phyloP scores from a whole-genome alignment of 2,113 vertebrate genomes.

The Chlamydotis undulata region DNA sequence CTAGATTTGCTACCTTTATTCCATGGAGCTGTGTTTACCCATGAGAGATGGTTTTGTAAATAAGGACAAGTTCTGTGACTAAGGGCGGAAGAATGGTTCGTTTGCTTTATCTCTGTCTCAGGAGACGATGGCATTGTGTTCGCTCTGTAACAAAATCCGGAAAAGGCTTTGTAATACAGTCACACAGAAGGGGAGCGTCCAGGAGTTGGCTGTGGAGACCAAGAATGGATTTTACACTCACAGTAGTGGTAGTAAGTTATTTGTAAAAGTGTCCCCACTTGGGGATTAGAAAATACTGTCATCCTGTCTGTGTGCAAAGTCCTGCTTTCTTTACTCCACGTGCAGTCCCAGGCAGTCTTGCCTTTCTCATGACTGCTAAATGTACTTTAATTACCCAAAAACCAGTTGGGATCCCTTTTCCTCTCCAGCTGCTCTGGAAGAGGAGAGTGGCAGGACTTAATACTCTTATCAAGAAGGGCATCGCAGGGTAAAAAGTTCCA shows the following conservation, averaged over 20 bases:
- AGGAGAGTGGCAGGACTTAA: constrained; percentile 13
- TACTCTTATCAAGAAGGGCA: constrained; percentile 32
- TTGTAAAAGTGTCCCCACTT: not conserved
- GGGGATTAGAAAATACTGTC: not conserved
- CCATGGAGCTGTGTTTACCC: not conserved
- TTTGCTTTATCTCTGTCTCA: constrained; percentile 29
- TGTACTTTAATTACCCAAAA: not conserved
- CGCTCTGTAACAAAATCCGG: constrained; percentile 29
- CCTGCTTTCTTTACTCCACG: not conserved
- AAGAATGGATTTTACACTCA: not conserved
- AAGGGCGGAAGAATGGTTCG: not conserved
- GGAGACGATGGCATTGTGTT: constrained; percentile 20
- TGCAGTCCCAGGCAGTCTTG: not conserved
- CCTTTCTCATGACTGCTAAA: not conserved
- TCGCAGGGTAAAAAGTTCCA: constrained; percentile 23
- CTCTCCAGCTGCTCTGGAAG: constrained; percentile 14
- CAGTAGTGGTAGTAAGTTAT: not conserved
- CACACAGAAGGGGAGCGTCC: not conserved
- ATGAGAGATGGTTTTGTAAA: not conserved
- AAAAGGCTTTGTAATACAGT: not conserved
- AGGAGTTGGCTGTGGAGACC: not conserved
- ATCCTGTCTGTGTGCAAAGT: not conserved
- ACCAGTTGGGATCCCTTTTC: not conserved
- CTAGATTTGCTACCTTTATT: not conserved
- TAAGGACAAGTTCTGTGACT: constrained; percentile 19